phyloP scores from a whole-genome alignment of 2,888 invertebrate genomes.

The Macrosiphum euphorbiae region DNA sequence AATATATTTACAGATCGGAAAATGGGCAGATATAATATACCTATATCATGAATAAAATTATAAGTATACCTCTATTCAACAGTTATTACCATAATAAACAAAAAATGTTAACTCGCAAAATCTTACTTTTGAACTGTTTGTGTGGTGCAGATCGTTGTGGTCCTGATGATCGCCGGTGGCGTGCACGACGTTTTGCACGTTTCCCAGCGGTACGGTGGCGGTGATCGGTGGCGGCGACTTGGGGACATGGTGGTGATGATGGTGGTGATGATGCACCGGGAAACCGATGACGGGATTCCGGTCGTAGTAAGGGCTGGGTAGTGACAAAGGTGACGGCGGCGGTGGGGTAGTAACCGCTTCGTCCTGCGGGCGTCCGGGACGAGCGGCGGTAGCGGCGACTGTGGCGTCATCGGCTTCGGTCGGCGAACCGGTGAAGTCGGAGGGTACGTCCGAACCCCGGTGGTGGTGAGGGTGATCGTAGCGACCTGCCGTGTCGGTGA shows the following conservation, averaged over 20 bases:
- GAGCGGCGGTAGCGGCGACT: background rate
- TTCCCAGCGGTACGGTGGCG: slow-evolving; percentile 30
- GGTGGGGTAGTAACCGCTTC: background rate
- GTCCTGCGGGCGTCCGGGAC: background rate
- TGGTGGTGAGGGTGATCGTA: background rate
- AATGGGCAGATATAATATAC: background rate
- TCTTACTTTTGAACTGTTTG: slow-evolving; percentile 38
- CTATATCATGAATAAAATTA: too few species aligned
- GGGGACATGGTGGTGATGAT: background rate
- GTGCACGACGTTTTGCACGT: slow-evolving; percentile 41
- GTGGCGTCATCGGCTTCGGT: background rate
- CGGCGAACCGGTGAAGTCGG: background rate
- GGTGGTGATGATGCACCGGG: slow-evolving; percentile 32
- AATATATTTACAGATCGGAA: background rate
- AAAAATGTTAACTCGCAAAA: background rate
- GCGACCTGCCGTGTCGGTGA: background rate
- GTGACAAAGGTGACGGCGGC: slow-evolving; percentile 67
- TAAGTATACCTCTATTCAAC: too few species aligned
- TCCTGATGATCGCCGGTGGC: background rate
- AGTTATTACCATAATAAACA: too few species aligned
- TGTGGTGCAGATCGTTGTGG: background rate
- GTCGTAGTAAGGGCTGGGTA: slow-evolving; percentile 74
- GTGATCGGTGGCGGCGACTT: background rate
- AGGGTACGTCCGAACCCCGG: background rate
- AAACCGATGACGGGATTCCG: slow-evolving; percentile 71